Conservation (phyloP, 2,113 vertebrate genomes). For the Megaceryle maxima region DNA sequence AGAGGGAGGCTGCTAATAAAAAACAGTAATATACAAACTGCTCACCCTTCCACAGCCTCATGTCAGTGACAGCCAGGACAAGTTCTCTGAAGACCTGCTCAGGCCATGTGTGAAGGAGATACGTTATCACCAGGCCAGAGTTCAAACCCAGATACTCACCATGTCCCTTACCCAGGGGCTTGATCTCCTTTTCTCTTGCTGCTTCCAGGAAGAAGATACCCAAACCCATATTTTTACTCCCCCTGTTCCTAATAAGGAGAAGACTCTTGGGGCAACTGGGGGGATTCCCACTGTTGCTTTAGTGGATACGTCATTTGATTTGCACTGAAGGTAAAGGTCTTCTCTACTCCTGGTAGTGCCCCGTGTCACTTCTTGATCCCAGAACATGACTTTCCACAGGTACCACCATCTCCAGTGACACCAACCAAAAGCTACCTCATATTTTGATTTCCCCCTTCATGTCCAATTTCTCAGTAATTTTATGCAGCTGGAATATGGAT, state of each 20-base stretch:
- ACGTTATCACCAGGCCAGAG: not conserved
- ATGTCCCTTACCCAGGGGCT: not conserved
- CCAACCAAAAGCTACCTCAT: not conserved
- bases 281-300: not conserved
- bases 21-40: accelerated
- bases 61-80: not conserved
- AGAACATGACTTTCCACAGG: not conserved
- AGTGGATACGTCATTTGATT: not conserved
- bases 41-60: not conserved
- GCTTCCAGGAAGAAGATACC: not conserved
- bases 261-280: not conserved
- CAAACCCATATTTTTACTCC: not conserved
- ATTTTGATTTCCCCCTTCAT: not conserved
- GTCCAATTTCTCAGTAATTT: not conserved
- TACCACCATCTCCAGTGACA: not conserved
- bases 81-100: not conserved
- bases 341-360: not conserved
- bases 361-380: not conserved
- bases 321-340: not conserved
- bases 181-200: not conserved
- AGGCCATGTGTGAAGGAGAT: not conserved
- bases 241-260: not conserved
- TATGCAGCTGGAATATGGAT: not conserved
- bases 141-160: not conserved
- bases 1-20: not conserved